Evolutionary conservation across 92 coral and sea anemone species (phyloP).

Genomic region (Porites lobata): DNA sequence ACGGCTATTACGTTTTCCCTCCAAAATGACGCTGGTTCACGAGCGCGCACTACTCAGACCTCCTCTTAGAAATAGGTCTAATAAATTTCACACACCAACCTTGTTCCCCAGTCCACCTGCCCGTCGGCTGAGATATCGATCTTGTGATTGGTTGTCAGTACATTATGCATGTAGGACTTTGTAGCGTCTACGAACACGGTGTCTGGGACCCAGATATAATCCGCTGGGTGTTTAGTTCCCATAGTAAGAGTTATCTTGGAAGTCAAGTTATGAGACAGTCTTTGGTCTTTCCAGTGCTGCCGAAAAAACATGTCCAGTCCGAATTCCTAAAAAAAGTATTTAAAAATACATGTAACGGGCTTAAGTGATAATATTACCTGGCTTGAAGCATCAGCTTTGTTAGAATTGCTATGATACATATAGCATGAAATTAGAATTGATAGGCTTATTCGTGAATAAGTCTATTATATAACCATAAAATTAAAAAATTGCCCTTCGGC

Average conservation of each 20-base stretch:
- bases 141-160: constrained; percentile 85
- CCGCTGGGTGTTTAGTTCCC: constrained; percentile 94
- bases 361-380: neutral
- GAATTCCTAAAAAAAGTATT: constrained; percentile 56
- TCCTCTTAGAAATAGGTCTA: neutral
- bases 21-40: too few relatives aligned
- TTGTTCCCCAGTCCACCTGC: constrained; percentile 86
- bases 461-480: too few relatives aligned
- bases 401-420: too few relatives aligned
- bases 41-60: neutral
- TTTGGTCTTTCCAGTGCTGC: constrained; percentile 81
- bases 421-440: too few relatives aligned
- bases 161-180: constrained; percentile 76
- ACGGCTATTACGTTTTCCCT: too few relatives aligned
- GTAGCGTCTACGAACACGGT: constrained; percentile 85
- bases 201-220: constrained; percentile 94
- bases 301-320: constrained; percentile 94
- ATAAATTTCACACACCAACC: constrained; percentile 44
- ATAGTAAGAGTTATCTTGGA: constrained; percentile 76
- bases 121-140: constrained; percentile 86
- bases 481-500: too few relatives aligned
- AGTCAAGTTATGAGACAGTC: constrained; percentile 76
- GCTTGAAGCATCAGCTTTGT: neutral
- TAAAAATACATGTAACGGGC: neutral
- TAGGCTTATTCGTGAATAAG: too few relatives aligned